Conservation (phyloP, 1,140 invertebrate species). For the Drosophila cardini region DNA sequence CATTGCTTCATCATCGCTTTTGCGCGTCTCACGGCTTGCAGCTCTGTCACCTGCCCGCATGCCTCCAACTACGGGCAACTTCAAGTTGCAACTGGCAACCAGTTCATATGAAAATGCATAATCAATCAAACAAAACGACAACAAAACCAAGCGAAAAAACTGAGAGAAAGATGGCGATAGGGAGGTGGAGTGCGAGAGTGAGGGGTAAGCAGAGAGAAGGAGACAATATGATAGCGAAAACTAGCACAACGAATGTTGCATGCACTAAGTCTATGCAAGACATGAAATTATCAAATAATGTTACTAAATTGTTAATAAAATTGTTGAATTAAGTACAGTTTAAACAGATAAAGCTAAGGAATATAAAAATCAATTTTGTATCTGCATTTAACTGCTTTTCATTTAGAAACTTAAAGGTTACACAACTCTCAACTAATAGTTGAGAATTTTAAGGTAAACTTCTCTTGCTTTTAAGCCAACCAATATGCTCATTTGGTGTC, state of each 20-base stretch:
- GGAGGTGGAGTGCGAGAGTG: background rate
- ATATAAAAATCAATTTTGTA: too few relatives aligned
- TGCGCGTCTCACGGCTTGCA: slow-evolving; percentile 2
- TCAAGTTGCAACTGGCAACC: slow-evolving; percentile 61
- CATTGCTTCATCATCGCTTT: slow-evolving; percentile 42
- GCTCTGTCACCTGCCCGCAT: slow-evolving; percentile 65
- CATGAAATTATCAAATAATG: too few relatives aligned
- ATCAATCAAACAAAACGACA: slow-evolving; percentile 73
- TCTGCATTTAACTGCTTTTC: too few relatives aligned
- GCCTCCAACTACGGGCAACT: slow-evolving; percentile 30
- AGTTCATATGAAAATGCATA: slow-evolving; percentile 81
- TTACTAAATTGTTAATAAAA: too few relatives aligned
- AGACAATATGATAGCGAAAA: background rate
- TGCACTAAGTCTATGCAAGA: slow-evolving; percentile 10
- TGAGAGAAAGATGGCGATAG: background rate
- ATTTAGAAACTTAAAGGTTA: too few relatives aligned
- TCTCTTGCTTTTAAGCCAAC: too few relatives aligned
- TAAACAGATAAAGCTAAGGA: too few relatives aligned
- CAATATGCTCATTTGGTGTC: slow-evolving; percentile 16
- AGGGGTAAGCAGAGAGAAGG: too few relatives aligned
- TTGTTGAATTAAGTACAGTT: too few relatives aligned
- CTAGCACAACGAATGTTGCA: slow-evolving; percentile 25
- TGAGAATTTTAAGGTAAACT: too few relatives aligned
- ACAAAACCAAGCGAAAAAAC: slow-evolving; percentile 34
- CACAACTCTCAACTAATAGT: too few relatives aligned